Conservation (phyloP, 2,888 invertebrate genomes). For the Amphimallon solstitiale region DNA sequence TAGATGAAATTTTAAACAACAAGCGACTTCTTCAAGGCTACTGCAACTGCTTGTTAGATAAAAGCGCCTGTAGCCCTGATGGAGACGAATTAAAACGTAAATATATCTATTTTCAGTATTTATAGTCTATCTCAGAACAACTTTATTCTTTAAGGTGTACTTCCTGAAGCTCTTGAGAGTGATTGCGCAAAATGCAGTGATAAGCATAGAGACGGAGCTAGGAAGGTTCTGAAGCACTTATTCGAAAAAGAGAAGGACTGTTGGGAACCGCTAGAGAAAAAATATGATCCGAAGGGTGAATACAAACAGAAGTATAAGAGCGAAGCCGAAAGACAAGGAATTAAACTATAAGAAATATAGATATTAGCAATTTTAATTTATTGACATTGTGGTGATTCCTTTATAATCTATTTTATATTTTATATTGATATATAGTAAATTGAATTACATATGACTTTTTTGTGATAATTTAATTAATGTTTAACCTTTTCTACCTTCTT, state of each 20-base stretch:
- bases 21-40: conserved; percentile 74
- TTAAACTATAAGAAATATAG: conserved; percentile 43
- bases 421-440: no score
- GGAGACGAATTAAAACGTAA: conserved; percentile 77
- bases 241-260: conserved; percentile 72
- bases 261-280: conserved; percentile 73
- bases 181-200: conserved; percentile 77
- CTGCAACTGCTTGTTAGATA: conserved; percentile 72
- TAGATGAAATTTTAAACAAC: conserved; percentile 74
- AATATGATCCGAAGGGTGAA: conserved; percentile 75
- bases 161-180: conserved; percentile 77
- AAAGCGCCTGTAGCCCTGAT: conserved; percentile 74
- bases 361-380: neutral
- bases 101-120: conserved; percentile 49
- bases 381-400: no score
- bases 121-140: neutral
- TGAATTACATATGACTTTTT: no score
- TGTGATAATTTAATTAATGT: no score
- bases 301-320: conserved; percentile 74
- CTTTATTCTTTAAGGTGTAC: conserved; percentile 62
- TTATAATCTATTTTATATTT: no score
- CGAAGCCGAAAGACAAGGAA: conserved; percentile 62
- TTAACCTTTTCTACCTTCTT: no score
- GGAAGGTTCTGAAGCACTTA: conserved; percentile 72
- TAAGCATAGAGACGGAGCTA: conserved; percentile 70